A percentile compares a stretch with the other conserved stretches of the same genome.
phyloP scores from a whole-genome alignment of 2,113 vertebrate genomes.

The Smithornis capensis region DNA sequence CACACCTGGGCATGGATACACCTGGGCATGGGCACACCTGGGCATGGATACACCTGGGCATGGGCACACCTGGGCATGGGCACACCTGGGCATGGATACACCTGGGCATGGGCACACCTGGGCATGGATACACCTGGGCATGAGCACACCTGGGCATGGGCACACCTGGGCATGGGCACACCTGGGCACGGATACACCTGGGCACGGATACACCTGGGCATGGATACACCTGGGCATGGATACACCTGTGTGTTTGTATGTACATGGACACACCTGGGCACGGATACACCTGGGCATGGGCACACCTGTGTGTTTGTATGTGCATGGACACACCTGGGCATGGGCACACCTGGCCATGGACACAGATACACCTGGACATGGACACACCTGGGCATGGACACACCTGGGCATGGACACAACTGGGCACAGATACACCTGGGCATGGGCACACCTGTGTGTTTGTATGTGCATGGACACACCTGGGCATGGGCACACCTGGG shows the following conservation, averaged over 20 bases:
- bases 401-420: not conserved
- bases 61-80: not conserved
- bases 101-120: not conserved
- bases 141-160: not conserved
- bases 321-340: fast-evolving
- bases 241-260: fast-evolving
- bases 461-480: too few species aligned
- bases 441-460: not conserved
- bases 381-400: not conserved
- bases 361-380: not conserved
- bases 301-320: not conserved
- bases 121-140: not conserved
- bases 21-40: too few species aligned
- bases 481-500: not conserved
- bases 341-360: not conserved
- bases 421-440: fast-evolving
- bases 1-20: too few species aligned
- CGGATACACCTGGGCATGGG: fast-evolving
- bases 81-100: too few species aligned
- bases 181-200: not conserved
- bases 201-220: fast-evolving
- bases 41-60: not conserved
- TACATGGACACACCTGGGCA: not conserved
- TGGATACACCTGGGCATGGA: not conserved
- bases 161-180: too few species aligned